These are phyloP conservation scores for Otolemur garnettii DNA, from an alignment of 2,113 vertebrate genomes.

Conservation along the genomic window DNA sequence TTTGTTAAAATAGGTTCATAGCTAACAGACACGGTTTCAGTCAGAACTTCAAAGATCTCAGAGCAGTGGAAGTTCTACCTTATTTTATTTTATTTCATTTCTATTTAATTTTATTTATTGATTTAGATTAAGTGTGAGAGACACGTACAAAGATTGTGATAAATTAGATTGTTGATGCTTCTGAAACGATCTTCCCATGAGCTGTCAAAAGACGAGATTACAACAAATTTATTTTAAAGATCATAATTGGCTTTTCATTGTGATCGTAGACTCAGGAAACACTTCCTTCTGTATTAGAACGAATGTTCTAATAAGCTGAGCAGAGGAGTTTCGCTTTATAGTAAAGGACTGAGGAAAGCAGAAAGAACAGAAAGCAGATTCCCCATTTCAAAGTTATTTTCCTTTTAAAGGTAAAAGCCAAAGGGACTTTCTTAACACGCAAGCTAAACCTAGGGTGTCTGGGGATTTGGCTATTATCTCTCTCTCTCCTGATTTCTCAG, in stretches of 20 bases:
- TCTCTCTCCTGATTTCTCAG: background rate
- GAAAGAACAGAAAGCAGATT: background rate
- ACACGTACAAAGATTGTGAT: background rate
- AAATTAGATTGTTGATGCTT: background rate
- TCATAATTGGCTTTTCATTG: background rate
- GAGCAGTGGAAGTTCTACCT: background rate
- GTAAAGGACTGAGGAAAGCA: background rate
- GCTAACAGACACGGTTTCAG: background rate
- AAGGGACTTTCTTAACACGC: background rate
- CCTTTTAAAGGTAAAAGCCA: background rate
- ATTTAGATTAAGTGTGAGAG: background rate
- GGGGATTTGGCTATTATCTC: background rate
- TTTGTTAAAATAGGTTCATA: conserved; percentile 21
- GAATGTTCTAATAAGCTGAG: background rate
- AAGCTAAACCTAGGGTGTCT: background rate
- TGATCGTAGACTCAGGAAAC: background rate
- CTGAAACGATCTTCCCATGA: background rate
- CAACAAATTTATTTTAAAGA: background rate
- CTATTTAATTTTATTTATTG: background rate
- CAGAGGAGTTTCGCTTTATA: background rate
- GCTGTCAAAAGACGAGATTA: background rate
- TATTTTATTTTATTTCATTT: background rate
- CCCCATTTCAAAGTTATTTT: background rate
- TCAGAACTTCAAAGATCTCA: conserved; percentile 4
- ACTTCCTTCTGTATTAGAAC: background rate